These are phyloP conservation scores for Formica selysi DNA, from an alignment of 1,140 invertebrate genomes.

Conservation along the genomic window DNA sequence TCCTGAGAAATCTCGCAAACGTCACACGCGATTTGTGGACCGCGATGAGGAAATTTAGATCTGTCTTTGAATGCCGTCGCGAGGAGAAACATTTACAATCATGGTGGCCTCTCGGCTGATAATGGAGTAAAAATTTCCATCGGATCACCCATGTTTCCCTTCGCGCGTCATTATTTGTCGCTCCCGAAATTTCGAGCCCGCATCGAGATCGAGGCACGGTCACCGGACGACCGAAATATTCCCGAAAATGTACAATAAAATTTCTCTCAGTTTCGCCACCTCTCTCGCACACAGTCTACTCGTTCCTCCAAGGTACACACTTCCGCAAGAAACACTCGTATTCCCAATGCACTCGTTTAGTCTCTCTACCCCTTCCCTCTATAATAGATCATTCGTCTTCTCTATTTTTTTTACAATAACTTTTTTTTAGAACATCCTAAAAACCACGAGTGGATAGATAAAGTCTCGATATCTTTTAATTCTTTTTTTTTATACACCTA, in stretches of 20 bases:
- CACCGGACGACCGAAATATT: constrained; percentile 80
- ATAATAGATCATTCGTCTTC: constrained; percentile 73
- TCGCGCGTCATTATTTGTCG: constrained; percentile 61
- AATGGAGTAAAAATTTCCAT: constrained; percentile 27
- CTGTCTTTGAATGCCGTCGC: constrained; percentile 56
- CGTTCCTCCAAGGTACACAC: constrained; percentile 64
- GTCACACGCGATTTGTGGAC: constrained; percentile 34
- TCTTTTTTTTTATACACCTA: constrained; percentile 81
- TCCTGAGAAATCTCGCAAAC: constrained; percentile 53
- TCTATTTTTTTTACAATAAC: constrained; percentile 81
- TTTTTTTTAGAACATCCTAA: constrained; percentile 81
- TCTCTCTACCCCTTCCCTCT: constrained; percentile 62
- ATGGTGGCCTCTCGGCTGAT: background rate
- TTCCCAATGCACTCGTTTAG: constrained; percentile 48
- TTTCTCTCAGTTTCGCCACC: constrained; percentile 69
- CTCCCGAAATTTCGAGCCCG: constrained; percentile 73
- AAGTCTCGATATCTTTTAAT: constrained; percentile 74
- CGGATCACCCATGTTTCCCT: constrained; percentile 31
- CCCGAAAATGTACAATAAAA: constrained; percentile 81
- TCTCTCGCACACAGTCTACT: constrained; percentile 64
- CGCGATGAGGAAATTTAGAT: constrained; percentile 64
- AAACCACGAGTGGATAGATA: constrained; percentile 81
- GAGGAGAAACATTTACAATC: constrained; percentile 54
- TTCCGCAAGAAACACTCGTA: constrained; percentile 44
- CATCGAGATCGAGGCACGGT: constrained; percentile 78